A percentile compares a stretch with the other conserved stretches of the same genome.
Evolutionary conservation across 2,888 invertebrate genomes (phyloP).

Genomic region (Drosophila neoperkinsi): DNA sequence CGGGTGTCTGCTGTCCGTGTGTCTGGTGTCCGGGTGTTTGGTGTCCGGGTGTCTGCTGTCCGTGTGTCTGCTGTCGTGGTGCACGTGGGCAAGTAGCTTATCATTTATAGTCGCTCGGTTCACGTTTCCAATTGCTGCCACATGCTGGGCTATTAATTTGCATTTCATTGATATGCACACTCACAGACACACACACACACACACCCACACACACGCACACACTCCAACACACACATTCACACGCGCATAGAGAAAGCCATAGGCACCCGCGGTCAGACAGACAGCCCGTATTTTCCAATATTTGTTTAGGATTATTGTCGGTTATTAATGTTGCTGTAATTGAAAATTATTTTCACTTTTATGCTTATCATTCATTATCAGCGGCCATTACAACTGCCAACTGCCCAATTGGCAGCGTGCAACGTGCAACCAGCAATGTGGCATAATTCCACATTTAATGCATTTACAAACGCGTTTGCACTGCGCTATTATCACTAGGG

Average conservation of each 20-base stretch:
- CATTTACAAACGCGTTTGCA: constrained; percentile 38
- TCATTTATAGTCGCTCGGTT: constrained; percentile 54
- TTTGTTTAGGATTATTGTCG: constrained; percentile 82
- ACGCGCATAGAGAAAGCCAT: neutral
- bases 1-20: constrained; percentile 2
- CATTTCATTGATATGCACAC: constrained; percentile 77
- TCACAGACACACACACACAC: constrained; percentile 32
- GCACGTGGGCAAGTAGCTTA: constrained; percentile 48
- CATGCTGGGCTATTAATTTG: constrained; percentile 75
- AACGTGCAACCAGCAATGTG: constrained; percentile 19
- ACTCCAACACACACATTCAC: constrained; percentile 4
- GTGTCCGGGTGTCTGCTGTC: constrained; percentile 6
- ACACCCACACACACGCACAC: constrained; percentile 5
- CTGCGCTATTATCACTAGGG: constrained; percentile 65
- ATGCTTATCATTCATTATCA: constrained; percentile 67
- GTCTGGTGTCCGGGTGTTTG: constrained; percentile 7
- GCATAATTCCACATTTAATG: constrained; percentile 41
- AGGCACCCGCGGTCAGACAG: constrained; percentile 3
- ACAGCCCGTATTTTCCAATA: constrained; percentile 53
- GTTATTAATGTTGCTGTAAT: constrained; percentile 81
- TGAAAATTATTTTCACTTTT: constrained; percentile 81
- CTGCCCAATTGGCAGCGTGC: constrained; percentile 18
- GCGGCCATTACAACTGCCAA: constrained; percentile 40
- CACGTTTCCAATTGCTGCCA: constrained; percentile 64
- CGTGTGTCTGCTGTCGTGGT: constrained; percentile 9